Evolutionary conservation across 2,113 vertebrate species (phyloP), one percentile per base, ranked within the genome.

Genomic region (Microcebus griseorufus): DNA sequence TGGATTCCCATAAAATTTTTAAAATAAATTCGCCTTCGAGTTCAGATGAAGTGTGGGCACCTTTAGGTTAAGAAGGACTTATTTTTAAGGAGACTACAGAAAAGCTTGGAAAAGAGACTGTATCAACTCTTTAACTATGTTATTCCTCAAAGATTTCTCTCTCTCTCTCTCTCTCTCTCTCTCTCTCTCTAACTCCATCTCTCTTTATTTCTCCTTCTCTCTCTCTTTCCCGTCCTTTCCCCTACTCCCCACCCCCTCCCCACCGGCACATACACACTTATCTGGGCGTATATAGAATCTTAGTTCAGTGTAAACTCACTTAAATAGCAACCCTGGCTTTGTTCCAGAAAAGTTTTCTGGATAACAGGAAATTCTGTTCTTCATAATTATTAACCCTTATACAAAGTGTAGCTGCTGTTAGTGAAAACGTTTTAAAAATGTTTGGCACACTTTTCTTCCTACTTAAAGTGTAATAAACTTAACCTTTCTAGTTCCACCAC

Each of bases 11-110:
- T 67, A 48, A 81, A 65, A 79, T 48, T 53, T 96, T 95, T 79
- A 3, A 34, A 93, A 96, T 65, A 94, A 90, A 96, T 92, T 97
- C 48, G 88, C 34, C 45, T 70, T 93, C 64, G 48, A 83, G 11
- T 88, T 96, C 79, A 96, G 39, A 86, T 85, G 72, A 95, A 90
- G 11, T 73, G 34, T 93, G 45, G 25, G n/a, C 53, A 92, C 12
- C 23, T 75, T 83, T 73, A 73, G 20, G 8, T 84, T 94, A 93
- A 89, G 51, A 73, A 67, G 23, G 42, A 81, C 27, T 81, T 87
- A 81, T 88, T 92, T 93, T 96, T 83, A 95, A 93, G 72, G 39
- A 73, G 10, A 65, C 17, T 64, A 12, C 70, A 45, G 65, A 14
- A 32, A 96, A 94, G 51, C 27, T 81, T 65, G 53, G 42, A 90